These are phyloP conservation scores for Megatriorchis doriae DNA, from an alignment of 2,113 vertebrate species.

Conservation along the genomic window DNA sequence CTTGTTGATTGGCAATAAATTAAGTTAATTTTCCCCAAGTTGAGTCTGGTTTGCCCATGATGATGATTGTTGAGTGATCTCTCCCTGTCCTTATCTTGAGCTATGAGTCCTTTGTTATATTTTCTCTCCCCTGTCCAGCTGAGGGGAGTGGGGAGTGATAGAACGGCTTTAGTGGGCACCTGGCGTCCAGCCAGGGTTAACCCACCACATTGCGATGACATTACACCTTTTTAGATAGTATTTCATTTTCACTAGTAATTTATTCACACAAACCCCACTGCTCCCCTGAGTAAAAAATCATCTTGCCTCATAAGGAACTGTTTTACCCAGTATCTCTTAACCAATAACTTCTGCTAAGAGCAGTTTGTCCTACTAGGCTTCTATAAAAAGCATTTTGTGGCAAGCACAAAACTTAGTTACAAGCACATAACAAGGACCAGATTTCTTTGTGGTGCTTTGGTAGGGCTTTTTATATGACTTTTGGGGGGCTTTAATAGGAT, in stretches of 20 bases:
- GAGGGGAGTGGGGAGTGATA: too few relatives aligned
- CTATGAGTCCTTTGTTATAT: too few relatives aligned
- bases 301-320: not conserved
- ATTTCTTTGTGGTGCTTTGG: not conserved
- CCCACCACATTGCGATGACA: not conserved
- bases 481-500: not conserved
- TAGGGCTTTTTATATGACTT: not conserved
- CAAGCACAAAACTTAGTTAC: not conserved
- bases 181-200: too few relatives aligned
- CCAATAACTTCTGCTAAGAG: not conserved
- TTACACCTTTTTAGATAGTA: not conserved
- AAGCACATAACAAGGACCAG: not conserved
- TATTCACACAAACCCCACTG: accelerated
- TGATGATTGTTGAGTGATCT: too few relatives aligned
- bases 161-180: too few relatives aligned
- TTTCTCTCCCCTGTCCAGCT: too few relatives aligned
- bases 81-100: too few relatives aligned
- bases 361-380: not conserved
- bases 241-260: not conserved
- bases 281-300: not conserved
- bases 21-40: too few relatives aligned
- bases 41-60: too few relatives aligned
- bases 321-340: not conserved
- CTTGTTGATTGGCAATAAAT: too few relatives aligned
- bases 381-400: not conserved